Evolutionary conservation across 1,140 invertebrate genomes (phyloP), one percentile per base, ranked within the genome.

Genomic region (Aphelinus certus): DNA sequence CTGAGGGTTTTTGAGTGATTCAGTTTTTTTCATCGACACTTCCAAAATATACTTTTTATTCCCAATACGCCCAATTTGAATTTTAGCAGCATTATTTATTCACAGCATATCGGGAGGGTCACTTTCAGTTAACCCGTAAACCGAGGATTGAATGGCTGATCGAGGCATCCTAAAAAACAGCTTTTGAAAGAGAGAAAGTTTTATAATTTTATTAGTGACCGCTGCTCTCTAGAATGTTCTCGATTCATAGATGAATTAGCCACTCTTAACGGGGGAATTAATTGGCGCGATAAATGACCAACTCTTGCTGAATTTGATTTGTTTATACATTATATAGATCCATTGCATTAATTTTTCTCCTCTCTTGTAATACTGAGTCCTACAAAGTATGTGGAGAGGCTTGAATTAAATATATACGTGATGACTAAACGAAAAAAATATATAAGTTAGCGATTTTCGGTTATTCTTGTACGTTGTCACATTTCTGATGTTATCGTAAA

Each of bases 351-450:
- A 63, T 51, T 63, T 63, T 45, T 53, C n/a, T 55, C 68, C 61
- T 47, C 53, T 70, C 53, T 60, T 53, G 3, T 64, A 42, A 47
- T 72, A 49, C 45, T 26, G 26, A 26, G 56, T 45, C 53, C 51
- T 72, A 72, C n/a, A 65, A 45, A 57, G 7, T 6, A 56, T 4
- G 51, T 10, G 60, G 42, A n/a, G 49, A 75, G 67, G 61, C 65
- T 75, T 75, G 26, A 75, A 75, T 75, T 67, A 75, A 75, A 75
- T 66, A 64, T 75, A 49, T 55, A 51, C 63, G 57, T 64, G 26
- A 26, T 70, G 64, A 70, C 48, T 51, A 48, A 70, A 55, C 63
- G 64, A 60, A 69, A 43, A 64, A 51, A 61, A 1, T 2, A 47
- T 9, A n/a, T 66, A 64, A 46, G 26, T 51, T 49, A 64, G 60